Evolutionary conservation across 2,797 vertebrate species (phyloP), one percentile per base, ranked within the genome.

Genomic region (Neomorphus geoffroyi): DNA sequence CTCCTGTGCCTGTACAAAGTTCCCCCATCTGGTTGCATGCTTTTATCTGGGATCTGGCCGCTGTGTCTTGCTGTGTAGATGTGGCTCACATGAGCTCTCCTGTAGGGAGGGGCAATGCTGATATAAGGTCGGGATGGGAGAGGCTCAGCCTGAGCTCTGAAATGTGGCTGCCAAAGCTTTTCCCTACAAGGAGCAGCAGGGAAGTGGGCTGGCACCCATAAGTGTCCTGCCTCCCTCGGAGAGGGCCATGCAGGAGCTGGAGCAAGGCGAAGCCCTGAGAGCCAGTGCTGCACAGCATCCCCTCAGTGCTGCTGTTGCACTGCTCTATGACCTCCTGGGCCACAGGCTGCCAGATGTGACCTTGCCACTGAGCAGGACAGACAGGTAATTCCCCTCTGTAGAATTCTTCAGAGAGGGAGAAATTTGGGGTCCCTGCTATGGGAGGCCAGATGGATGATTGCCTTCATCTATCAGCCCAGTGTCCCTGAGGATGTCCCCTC

Each of bases 371-470:
- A 91, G 53, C 35, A 78, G 39, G 64, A 80, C 0, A 1, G 71
- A 61, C 56, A 30, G 24, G 17, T 77, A 85, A 82, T 69, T 62
- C 33, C 72, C 16, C 18, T 62, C 45, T 4, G 9, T 32, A 26
- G 65, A 18, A 61, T 87, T 54, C 85, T 80, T 51, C 79, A 54
- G 71, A 62, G 71, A 80, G 23, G 2, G 23, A 8, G 11, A 30
- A 85, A 51, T n/a, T 64, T 78, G 72, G 28, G 48, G 72, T 91
- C 77, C 50, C 39, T 86, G 80, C 41, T 58, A 77, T 21, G 13
- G 37, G 37, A 93, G 46, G 43, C 66, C 90, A 95, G 73, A 28
- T 94, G 88, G 33, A 61, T 92, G 11, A 73, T 39, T 80, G 89
- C 53, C 54, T 88, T 84, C 62, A 93, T 88, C 62, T 56, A 41